Evolutionary conservation across 2,888 invertebrate species (phyloP).

Genomic region (Eumerus sabulonum): DNA sequence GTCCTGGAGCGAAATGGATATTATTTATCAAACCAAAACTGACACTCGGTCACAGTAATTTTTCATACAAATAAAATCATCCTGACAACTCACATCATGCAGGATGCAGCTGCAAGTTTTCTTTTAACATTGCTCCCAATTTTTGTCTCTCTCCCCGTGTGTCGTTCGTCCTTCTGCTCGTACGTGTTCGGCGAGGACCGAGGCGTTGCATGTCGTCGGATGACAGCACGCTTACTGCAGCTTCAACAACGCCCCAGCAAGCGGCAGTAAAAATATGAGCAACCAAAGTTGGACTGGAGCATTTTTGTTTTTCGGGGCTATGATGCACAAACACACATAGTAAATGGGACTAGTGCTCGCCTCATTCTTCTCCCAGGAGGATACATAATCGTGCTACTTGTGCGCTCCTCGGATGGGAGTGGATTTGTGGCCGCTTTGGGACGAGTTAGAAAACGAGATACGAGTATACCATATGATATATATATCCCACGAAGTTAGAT

Average conservation of each 20-base stretch:
- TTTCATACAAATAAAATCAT: conserved; percentile 68
- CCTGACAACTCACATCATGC: conserved; percentile 68
- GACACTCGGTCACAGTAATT: conserved; percentile 68
- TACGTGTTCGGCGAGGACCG: conserved; percentile 27
- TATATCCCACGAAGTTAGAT: conserved; percentile 35
- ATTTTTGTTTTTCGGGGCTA: conserved; percentile 10
- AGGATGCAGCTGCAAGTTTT: conserved; percentile 55
- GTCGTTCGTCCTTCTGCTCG: conserved; percentile 35
- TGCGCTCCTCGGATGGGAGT: conserved; percentile 54
- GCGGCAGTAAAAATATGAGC: conserved; percentile 58
- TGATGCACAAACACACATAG: neutral
- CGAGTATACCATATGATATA: neutral
- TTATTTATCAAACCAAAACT: conserved; percentile 69
- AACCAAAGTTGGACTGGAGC: conserved; percentile 53
- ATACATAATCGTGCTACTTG: conserved; percentile 65
- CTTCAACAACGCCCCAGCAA: conserved; percentile 44
- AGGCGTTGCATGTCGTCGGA: conserved; percentile 46
- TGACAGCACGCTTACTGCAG: conserved; percentile 67
- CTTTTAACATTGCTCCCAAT: conserved; percentile 4
- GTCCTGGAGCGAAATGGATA: conserved; percentile 62
- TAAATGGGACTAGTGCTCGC: conserved; percentile 9
- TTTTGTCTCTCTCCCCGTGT: conserved; percentile 35
- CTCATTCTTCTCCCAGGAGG: conserved; percentile 39
- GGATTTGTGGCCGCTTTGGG: conserved; percentile 67
- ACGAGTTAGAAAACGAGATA: conserved; percentile 25